Percentiles rank a stretch among this genome's conserved stretches.
These are phyloP conservation scores for Dugesia japonica DNA, from an alignment of 2,888 invertebrate species.

Conservation along the genomic window DNA sequence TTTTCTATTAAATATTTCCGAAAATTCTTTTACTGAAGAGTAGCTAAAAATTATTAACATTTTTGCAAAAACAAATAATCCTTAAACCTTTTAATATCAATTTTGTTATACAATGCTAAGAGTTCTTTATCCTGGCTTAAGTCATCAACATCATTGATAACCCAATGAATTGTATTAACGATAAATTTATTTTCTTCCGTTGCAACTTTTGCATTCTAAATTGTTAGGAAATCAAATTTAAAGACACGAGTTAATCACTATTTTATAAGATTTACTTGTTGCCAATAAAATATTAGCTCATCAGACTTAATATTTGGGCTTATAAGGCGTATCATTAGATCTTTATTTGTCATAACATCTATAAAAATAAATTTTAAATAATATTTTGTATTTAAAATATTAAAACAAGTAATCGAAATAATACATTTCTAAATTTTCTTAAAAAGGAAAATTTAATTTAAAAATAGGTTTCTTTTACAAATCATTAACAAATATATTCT, in stretches of 20 bases:
- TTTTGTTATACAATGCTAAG: not conserved
- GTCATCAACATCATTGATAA: not conserved
- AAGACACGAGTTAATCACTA: too few relatives aligned
- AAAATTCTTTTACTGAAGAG: too few relatives aligned
- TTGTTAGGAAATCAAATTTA: too few relatives aligned
- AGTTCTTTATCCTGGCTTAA: not conserved
- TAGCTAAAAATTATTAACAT: too few relatives aligned
- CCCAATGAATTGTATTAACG: not conserved
- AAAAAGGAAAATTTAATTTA: too few relatives aligned
- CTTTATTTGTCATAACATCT: not conserved
- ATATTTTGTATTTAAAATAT: not conserved
- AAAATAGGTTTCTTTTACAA: too few relatives aligned
- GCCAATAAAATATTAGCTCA: constrained; percentile 10
- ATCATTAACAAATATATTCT: too few relatives aligned
- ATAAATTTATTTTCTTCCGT: constrained; percentile 10
- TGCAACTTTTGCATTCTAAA: constrained; percentile 6
- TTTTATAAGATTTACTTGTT: not conserved
- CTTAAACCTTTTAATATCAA: not conserved
- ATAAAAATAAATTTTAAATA: not conserved
- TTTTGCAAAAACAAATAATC: too few relatives aligned
- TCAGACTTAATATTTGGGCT: constrained; percentile 3
- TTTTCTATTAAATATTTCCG: too few relatives aligned
- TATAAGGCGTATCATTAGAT: not conserved
- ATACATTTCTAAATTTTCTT: too few relatives aligned
- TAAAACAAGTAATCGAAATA: too few relatives aligned